phyloP scores from a whole-genome alignment of 2,888 invertebrate genomes.

The Eupithecia exiguata region DNA sequence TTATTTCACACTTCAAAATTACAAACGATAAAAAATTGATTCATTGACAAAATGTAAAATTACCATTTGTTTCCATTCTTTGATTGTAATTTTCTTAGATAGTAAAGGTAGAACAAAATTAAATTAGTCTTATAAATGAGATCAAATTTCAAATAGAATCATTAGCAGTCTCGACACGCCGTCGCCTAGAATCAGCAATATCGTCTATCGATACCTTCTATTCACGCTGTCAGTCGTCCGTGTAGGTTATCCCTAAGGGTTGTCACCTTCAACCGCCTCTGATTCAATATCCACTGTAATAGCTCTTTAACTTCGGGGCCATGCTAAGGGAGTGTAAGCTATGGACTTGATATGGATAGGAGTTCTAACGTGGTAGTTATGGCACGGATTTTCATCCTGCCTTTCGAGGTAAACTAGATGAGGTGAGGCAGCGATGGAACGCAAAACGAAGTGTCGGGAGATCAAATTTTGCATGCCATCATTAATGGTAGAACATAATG shows the following conservation, averaged over 20 bases:
- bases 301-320: conserved; percentile 36
- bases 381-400: neutral
- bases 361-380: neutral
- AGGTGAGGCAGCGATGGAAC: too few species aligned
- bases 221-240: neutral
- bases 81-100: too few species aligned
- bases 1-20: too few species aligned
- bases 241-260: conserved; percentile 16
- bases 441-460: too few species aligned
- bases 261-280: conserved; percentile 33
- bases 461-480: too few species aligned
- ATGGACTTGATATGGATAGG: neutral
- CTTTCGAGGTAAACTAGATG: neutral
- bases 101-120: too few species aligned
- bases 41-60: too few species aligned
- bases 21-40: too few species aligned
- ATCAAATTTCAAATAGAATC: neutral
- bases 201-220: neutral
- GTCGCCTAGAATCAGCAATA: neutral
- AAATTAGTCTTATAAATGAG: neutral
- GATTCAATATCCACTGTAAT: conserved; percentile 42
- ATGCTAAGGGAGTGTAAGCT: conserved; percentile 4
- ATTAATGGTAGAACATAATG: too few species aligned
- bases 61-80: too few species aligned
- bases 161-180: neutral